Evolutionary conservation across 2,797 vertebrate genomes (phyloP), one percentile per base, ranked within the genome.

Genomic region (Tokudaia tokunoshimensis): DNA sequence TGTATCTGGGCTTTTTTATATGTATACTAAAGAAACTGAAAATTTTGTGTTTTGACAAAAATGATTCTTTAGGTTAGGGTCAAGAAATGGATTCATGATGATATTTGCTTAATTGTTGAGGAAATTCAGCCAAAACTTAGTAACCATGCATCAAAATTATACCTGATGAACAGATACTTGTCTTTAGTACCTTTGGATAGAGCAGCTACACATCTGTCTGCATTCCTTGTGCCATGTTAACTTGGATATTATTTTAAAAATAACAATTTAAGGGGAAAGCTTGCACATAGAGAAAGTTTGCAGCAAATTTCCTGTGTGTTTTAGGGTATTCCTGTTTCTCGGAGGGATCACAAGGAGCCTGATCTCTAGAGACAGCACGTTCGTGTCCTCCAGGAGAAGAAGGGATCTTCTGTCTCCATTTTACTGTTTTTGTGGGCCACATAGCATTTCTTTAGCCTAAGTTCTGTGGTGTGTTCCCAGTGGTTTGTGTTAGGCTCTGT

Each of bases 171-270:
- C 81, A 87, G 76, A 31, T 55, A n/a, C 52, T 74, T 75, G 6
- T 20, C 2, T 55, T 78, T 72, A 78, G 29, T 85, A 70, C 19
- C 37, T 47, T 76, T 92, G 59, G 81, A 34, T 80, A 59, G 78
- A 55, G 26, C 75, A 96, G 8, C 63, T 44, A 86, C 5, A n/a
- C 20, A 59, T 92, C 47, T 94, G 92, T 17, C 41, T 59, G 19
- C 70, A n/a, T 50, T 63, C 67, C 61, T 37, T 84, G 47, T 8
- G 11, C 26, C 80, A 76, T 83, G 19, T 83, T 67, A 78, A 92
- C 59, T 91, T 96, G 78, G 44, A 26, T 81, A 67, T 24, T 82
- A 11, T 80, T 91, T 96, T 88, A 41, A 93, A 96, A 95, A 79
- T 75, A 92, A 83, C 67, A 1, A 12, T 59, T 94, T 75, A 19